phyloP scores from a whole-genome alignment of 2,888 invertebrate species.

The Xestia ashworthii region DNA sequence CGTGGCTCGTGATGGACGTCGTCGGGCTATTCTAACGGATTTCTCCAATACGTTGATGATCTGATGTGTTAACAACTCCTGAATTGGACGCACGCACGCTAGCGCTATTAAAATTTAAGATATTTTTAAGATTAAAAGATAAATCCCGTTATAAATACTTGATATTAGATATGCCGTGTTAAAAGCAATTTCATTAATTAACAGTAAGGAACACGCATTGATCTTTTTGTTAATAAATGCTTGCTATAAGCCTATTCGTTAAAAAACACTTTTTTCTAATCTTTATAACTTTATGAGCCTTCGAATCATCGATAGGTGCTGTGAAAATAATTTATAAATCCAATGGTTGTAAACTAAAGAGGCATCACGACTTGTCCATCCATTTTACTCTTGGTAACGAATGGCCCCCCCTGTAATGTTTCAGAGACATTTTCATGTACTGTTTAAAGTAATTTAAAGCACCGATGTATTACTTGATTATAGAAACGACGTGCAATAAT shows the following conservation, averaged over 20 bases:
- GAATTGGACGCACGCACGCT: constrained; percentile 76
- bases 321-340: not conserved
- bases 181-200: constrained; percentile 44
- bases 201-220: constrained; percentile 46
- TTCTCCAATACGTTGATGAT: constrained; percentile 76
- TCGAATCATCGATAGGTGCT: not conserved
- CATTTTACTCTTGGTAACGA: not conserved
- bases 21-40: constrained; percentile 76
- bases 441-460: constrained; percentile 12
- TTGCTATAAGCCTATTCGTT: not conserved
- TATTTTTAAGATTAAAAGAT: constrained; percentile 54
- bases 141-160: constrained; percentile 59
- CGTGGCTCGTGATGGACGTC: constrained; percentile 71
- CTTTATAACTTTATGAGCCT: not conserved
- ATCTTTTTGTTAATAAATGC: constrained; percentile 12
- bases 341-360: not conserved
- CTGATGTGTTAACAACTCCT: constrained; percentile 70
- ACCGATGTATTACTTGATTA: not conserved
- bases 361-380: not conserved
- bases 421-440: not conserved
- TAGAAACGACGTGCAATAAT: constrained; percentile 44
- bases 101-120: constrained; percentile 64
- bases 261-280: constrained; percentile 3
- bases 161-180: constrained; percentile 55
- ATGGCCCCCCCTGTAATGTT: not conserved